phyloP scores from a whole-genome alignment of 2,797 vertebrate genomes.

The Poecilia velifera region DNA sequence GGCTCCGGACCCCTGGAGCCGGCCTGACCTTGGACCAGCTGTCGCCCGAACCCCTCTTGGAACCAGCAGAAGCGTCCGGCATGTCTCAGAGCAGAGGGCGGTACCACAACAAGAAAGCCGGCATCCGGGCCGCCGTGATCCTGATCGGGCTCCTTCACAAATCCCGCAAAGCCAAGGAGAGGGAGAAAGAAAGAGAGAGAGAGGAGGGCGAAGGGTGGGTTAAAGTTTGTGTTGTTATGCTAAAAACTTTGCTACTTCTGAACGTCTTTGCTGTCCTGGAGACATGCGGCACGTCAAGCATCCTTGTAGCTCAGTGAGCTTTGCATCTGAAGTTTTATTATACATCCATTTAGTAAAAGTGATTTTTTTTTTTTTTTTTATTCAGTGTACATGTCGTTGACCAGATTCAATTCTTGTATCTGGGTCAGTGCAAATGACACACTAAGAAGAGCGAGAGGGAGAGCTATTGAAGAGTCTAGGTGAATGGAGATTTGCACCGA shows the following conservation, averaged over 20 bases:
- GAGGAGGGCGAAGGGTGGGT: constrained; percentile 79
- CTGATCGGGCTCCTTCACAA: constrained; percentile 95
- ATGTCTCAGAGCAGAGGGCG: constrained; percentile 84
- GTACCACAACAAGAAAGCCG: constrained; percentile 90
- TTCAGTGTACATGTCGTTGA: constrained; percentile 32
- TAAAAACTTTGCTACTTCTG: constrained; percentile 48
- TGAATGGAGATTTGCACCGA: constrained; percentile 37
- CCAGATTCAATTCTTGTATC: constrained; percentile 31
- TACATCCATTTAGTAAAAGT: constrained; percentile 32
- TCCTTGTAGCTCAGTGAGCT: constrained; percentile 31
- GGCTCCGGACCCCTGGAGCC: constrained; percentile 49
- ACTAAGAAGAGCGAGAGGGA: constrained; percentile 14
- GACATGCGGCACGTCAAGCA: constrained; percentile 15
- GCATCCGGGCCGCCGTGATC: constrained; percentile 93
- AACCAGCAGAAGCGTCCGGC: constrained; percentile 61
- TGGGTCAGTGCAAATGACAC: constrained; percentile 56
- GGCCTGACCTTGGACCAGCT: constrained; percentile 67
- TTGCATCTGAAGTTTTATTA: constrained; percentile 43
- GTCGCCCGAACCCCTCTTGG: constrained; percentile 63
- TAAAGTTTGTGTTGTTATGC: constrained; percentile 45
- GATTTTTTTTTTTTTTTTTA: constrained; percentile 21
- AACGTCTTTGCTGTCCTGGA: constrained; percentile 32
- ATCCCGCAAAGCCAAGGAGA: constrained; percentile 87
- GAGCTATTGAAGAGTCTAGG: constrained; percentile 22
- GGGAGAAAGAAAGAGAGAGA: constrained; percentile 70